Evolutionary conservation across 1,140 invertebrate species (phyloP), one percentile per base, ranked within the genome.

Genomic region (Acromyrmex echinatior): DNA sequence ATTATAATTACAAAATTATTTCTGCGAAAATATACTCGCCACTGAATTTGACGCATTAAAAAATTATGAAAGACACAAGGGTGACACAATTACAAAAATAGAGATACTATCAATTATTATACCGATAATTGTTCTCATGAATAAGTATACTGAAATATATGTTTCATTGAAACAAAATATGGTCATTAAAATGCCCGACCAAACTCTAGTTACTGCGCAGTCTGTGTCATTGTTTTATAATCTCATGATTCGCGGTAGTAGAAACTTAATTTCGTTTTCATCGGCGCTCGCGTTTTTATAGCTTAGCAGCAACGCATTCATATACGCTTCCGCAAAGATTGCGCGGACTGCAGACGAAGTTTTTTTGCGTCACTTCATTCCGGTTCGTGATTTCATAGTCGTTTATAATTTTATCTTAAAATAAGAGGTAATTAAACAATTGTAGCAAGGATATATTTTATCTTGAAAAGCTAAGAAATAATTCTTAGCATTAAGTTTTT

Each of bases 231-330:
- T 76, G 28, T 74, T 70, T 70, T 18, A 56, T 58, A 82, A 74
- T 84, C 28, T 14, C 49, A 3, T 62, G 21, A 82, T 62, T 56
- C 18, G 53, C 18, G 25, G 9, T 21, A n/a, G n/a, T 35, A 56
- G 28, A 71, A 58, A 71, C 39, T 79, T 71, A 73, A 84, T 76
- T 84, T 76, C 28, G 56, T 74, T 76, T 84, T 84, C 80, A 84
- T 84, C 63, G 56, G 58, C 49, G 49, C 45, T 71, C 82, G 62
- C 28, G 28, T 21, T 82, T 88, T 88, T 87, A 87, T 78, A 31
- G 71, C 70, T 70, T 73, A 28, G 60, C 51, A 25, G 39, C 18
- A 5, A 56, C 25, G 86, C 68, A 84, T 82, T 87, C 62, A 58
- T 84, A 84, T 53, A 25, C 28, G 51, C 53, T 60, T 56, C 35